Evolutionary conservation across 2,797 vertebrate genomes (phyloP).

Genomic region (Danio kyathit): DNA sequence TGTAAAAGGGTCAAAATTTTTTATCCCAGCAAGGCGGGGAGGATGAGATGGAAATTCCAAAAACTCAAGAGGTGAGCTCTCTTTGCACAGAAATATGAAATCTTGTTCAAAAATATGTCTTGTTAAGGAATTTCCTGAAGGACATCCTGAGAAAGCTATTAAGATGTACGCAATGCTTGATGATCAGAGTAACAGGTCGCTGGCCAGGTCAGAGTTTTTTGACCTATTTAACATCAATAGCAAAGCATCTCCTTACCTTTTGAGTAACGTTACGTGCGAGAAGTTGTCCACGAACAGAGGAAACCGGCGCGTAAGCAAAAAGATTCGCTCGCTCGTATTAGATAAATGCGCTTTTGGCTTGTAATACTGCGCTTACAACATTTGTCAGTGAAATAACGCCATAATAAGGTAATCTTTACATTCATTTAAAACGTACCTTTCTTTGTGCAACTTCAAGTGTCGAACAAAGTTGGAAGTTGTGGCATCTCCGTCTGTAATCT

Average conservation of each 20-base stretch:
- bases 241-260: not conserved
- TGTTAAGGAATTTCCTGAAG: not conserved
- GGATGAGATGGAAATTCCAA: not conserved
- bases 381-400: too few species aligned
- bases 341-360: too few species aligned
- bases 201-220: not conserved
- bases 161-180: constrained; percentile 13
- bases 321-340: too few species aligned
- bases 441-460: too few species aligned
- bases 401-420: too few species aligned
- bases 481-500: too few species aligned
- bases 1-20: not conserved
- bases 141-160: not conserved
- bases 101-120: not conserved
- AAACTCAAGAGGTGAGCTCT: not conserved
- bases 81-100: not conserved
- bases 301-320: too few species aligned
- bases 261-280: too few species aligned
- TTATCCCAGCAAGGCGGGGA: not conserved
- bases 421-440: too few species aligned
- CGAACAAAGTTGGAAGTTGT: too few species aligned
- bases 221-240: not conserved
- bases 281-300: too few species aligned
- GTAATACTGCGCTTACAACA: too few species aligned
- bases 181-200: not conserved